Percentiles rank a stretch among this genome's conserved stretches.
phyloP scores from a whole-genome alignment of 1,140 invertebrate species.

The Chrysomallon squamiferum region DNA sequence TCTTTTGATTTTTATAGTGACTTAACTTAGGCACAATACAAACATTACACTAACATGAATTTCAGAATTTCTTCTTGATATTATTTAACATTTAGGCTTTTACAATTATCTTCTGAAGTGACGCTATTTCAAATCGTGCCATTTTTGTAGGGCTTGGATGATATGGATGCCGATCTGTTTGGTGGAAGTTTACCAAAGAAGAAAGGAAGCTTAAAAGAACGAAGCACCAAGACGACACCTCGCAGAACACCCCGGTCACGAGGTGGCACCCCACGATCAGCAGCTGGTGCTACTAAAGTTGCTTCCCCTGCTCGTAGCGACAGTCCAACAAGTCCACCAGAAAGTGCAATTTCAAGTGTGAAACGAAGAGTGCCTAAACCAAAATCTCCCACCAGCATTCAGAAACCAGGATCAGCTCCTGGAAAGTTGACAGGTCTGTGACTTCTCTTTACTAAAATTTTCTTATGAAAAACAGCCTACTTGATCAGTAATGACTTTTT shows the following conservation, averaged over 20 bases:
- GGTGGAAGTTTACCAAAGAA: constrained; percentile 34
- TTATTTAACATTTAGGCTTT: too few species aligned
- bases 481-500: too few species aligned
- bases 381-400: constrained; percentile 7
- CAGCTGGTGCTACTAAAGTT: constrained; percentile 7
- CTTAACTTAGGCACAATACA: too few species aligned
- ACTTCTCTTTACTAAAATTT: not conserved
- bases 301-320: constrained; percentile 23
- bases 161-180: constrained; percentile 60
- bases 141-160: constrained; percentile 54
- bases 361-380: constrained; percentile 27
- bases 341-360: constrained; percentile 17
- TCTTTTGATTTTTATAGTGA: too few species aligned
- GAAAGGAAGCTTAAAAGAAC: constrained; percentile 34
- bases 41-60: too few species aligned
- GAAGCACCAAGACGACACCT: constrained; percentile 33
- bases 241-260: constrained; percentile 39
- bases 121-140: too few species aligned
- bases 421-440: constrained; percentile 50
- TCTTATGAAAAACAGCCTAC: too few species aligned
- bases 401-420: constrained; percentile 50
- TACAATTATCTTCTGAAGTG: too few species aligned
- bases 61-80: too few species aligned
- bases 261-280: constrained; percentile 37
- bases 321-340: constrained; percentile 18